Evolutionary conservation across 1,140 invertebrate species (phyloP).

Genomic region (Pogonomyrmex californicus): DNA sequence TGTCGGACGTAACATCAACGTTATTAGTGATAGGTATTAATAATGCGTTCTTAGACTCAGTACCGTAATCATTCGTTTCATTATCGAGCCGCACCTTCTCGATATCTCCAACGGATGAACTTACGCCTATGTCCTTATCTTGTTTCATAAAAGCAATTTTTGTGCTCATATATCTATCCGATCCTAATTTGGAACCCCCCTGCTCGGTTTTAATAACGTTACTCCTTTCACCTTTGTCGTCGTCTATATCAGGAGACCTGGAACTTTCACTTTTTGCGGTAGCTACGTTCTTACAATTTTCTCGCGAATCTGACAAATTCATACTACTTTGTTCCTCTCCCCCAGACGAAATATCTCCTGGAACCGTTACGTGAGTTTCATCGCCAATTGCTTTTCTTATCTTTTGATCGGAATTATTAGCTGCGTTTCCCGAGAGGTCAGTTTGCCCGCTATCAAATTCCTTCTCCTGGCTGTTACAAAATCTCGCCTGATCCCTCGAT

Average conservation of each 20-base stretch:
- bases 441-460: not conserved
- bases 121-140: constrained; percentile 2
- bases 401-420: not conserved
- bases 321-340: not conserved
- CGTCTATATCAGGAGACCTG: not conserved
- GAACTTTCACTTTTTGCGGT: constrained; percentile 8
- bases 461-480: constrained; percentile 25
- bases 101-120: constrained; percentile 1
- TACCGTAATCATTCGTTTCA: not conserved
- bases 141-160: constrained; percentile 65
- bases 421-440: constrained; percentile 17
- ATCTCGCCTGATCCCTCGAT: constrained; percentile 4
- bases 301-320: not conserved
- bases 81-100: not conserved
- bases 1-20: constrained; percentile 8
- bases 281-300: constrained; percentile 25
- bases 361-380: constrained; percentile 1
- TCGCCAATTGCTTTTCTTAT: not conserved
- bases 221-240: not conserved
- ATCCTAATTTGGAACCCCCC: constrained; percentile 26
- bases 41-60: constrained; percentile 31
- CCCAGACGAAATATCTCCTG: not conserved
- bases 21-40: constrained; percentile 12
- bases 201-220: constrained; percentile 3
- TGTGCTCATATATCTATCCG: constrained; percentile 71